Evolutionary conservation across 2,113 vertebrate species (phyloP), one percentile per base, ranked within the genome.

Genomic region (Atractosteus spatula): DNA sequence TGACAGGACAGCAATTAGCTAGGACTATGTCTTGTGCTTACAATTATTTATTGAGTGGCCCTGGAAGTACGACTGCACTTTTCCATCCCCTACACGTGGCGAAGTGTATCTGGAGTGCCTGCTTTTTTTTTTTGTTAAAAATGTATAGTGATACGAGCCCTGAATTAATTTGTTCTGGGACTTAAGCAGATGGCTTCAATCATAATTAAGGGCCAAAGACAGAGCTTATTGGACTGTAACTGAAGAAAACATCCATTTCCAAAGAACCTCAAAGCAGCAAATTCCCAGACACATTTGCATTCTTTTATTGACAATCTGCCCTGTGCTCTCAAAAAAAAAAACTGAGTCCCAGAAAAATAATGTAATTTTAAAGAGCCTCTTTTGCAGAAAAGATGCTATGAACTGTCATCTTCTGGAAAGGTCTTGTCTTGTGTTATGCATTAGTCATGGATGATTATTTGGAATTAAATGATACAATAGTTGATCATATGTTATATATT

Each of bases 121-220:
- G 79, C 79, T 87, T 79, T 66, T 62, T 76, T 82, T 77, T 67
- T 87, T 73, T 72, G 84, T 89, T 86, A 85, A 80, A 73, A n/a
- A 76, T 85, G 86, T 80, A 74, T 85, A 85, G 86, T 84, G 88
- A 85, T 88, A 84, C 77, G 85, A 87, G 88, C 83, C 85, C 80
- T 82, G 82, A 80, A 80, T 79, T 72, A 81, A 71, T 88, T 85
- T 88, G 84, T 82, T 89, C 86, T 88, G 82, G 85, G 80, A 77
- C 85, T 84, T 87, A 79, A 82, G 85, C 75, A 78, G 77, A 79
- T 86, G 88, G 78, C 72, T 83, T 83, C 78, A 85, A 75, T 87
- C 67, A 16, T 78, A 83, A 81, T 80, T 83, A 67, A 71, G 80
- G 65, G 79, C 79, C 80, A 83, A 81, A 83, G 80, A 76, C 84